A percentile compares a stretch with the other conserved stretches of the same genome.
Conservation (phyloP, 2,888 invertebrate genomes). For the Sympetrum striolatum region DNA sequence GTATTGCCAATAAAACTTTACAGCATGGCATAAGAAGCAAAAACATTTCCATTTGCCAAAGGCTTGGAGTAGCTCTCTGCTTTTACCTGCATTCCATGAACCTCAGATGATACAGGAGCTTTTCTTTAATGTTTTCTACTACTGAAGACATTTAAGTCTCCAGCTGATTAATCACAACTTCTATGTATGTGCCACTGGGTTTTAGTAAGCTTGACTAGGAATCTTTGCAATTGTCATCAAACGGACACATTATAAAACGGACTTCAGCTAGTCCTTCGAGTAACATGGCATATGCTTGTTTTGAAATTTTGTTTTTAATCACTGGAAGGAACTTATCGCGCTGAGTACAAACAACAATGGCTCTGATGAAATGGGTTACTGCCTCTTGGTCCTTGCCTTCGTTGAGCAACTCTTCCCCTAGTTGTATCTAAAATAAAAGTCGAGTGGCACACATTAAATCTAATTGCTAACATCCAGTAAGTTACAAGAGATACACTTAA, state of each 20-base stretch:
- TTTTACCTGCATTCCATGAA: too few species aligned
- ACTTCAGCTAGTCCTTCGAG: slow-evolving; percentile 2
- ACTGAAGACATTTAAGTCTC: too few species aligned
- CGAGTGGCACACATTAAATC: neutral
- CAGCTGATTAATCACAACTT: neutral
- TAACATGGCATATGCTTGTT: slow-evolving; percentile 4
- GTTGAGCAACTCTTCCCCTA: neutral
- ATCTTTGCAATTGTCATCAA: neutral
- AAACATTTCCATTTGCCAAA: too few species aligned
- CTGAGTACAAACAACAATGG: slow-evolving; percentile 11
- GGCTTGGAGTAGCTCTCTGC: too few species aligned
- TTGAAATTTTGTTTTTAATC: neutral
- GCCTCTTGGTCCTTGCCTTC: slow-evolving; percentile 27
- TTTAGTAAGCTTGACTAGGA: neutral
- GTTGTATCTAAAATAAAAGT: neutral
- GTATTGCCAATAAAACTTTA: too few species aligned
- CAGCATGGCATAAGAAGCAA: too few species aligned
- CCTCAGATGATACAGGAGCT: too few species aligned
- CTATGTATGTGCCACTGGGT: neutral
- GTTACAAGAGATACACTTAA: neutral
- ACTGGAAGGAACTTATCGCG: slow-evolving; percentile 35
- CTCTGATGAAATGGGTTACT: neutral
- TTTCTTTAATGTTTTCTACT: too few species aligned
- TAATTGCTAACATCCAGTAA: neutral
- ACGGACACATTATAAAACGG: slow-evolving; percentile 13